A percentile compares a stretch with the other conserved stretches of the same genome.
These are phyloP conservation scores for Drosophila prosaltans DNA, from an alignment of 1,140 invertebrate genomes.

Conservation along the genomic window DNA sequence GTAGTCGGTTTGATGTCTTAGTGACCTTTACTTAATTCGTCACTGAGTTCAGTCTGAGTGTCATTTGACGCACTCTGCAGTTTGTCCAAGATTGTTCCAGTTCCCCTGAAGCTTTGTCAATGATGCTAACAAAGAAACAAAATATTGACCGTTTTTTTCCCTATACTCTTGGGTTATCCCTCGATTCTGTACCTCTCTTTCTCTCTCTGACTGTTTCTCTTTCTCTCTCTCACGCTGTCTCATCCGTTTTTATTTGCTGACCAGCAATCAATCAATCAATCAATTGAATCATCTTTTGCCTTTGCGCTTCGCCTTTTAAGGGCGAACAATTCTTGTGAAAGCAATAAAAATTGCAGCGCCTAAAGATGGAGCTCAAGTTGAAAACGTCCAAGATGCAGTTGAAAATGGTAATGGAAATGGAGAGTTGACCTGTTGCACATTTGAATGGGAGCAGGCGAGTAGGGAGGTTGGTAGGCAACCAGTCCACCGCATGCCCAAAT, in stretches of 20 bases:
- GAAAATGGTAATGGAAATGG: slow-evolving; percentile 16
- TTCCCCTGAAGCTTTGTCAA: too few relatives aligned
- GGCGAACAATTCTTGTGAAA: slow-evolving; percentile 66
- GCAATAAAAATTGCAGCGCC: slow-evolving; percentile 79
- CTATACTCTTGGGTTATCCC: neutral
- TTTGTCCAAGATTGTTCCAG: too few relatives aligned
- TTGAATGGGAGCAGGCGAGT: slow-evolving; percentile 66
- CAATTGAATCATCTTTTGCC: slow-evolving; percentile 71
- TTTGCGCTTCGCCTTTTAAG: slow-evolving; percentile 59
- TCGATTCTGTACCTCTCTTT: neutral
- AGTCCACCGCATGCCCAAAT: slow-evolving; percentile 52
- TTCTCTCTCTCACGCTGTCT: neutral
- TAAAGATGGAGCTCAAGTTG: slow-evolving; percentile 15
- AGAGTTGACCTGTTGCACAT: slow-evolving; percentile 70
- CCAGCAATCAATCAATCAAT: slow-evolving; percentile 64
- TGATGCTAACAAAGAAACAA: too few relatives aligned
- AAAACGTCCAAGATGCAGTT: slow-evolving; percentile 2
- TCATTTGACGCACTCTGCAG: too few relatives aligned
- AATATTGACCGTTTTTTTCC: neutral
- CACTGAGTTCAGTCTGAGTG: too few relatives aligned
- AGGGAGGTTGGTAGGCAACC: slow-evolving; percentile 13
- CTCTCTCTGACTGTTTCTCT: neutral
- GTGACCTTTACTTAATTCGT: too few relatives aligned
- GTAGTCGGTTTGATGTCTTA: too few relatives aligned
- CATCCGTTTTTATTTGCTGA: neutral